phyloP scores from a whole-genome alignment of 2,113 vertebrate genomes.

The Noctilio leporinus region DNA sequence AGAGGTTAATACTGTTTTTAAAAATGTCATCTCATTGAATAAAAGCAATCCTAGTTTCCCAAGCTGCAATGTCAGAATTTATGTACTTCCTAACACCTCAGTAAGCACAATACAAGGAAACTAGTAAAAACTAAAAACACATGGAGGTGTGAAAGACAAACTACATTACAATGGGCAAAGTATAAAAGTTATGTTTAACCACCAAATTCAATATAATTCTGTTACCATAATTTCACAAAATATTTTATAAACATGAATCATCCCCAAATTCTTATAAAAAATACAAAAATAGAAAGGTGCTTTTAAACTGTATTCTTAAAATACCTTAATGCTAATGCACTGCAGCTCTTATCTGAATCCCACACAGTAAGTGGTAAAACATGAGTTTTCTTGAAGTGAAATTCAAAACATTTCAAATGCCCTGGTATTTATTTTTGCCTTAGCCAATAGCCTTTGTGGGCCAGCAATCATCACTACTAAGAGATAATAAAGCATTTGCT shows the following conservation, averaged over 20 bases:
- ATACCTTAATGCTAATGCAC: not conserved
- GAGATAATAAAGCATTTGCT: not conserved
- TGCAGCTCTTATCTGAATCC: slow-evolving; percentile 8
- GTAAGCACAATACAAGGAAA: not conserved
- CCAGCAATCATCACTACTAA: not conserved
- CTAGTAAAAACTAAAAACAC: not conserved
- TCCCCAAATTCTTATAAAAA: slow-evolving; percentile 17
- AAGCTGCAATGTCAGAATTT: slow-evolving; percentile 46
- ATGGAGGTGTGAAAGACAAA: not conserved
- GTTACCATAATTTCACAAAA: not conserved
- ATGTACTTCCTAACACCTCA: not conserved
- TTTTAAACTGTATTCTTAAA: slow-evolving; percentile 24
- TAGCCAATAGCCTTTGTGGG: not conserved
- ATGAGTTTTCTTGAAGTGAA: slow-evolving; percentile 59
- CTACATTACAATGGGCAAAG: not conserved
- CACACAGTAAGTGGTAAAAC: not conserved
- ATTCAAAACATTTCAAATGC: slow-evolving; percentile 39
- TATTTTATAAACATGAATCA: slow-evolving; percentile 18
- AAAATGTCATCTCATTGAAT: slow-evolving; percentile 22
- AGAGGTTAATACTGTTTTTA: not conserved
- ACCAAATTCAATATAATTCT: slow-evolving; percentile 23
- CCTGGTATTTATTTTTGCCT: not conserved
- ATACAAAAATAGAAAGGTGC: not conserved
- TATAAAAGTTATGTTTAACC: not conserved
- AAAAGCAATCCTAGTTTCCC: not conserved